A percentile compares a stretch with the other conserved stretches of the same genome.
Conservation (phyloP, 37 sponge, comb jelly and placozoan species). For the Dysidea cf. avara region DNA sequence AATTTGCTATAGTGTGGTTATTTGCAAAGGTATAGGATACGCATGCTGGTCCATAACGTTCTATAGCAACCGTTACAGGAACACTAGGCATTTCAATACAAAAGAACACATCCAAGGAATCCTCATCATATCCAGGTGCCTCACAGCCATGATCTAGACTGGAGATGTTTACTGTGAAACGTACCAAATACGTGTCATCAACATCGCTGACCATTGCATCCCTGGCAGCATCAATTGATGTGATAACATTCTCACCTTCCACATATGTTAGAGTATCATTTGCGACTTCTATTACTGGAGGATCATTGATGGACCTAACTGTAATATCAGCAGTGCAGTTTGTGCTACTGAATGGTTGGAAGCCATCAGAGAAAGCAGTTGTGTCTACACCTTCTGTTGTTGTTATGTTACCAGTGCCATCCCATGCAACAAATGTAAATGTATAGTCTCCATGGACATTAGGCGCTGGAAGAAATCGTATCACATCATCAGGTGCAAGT, state of each 20-base stretch:
- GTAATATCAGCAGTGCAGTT: conserved; percentile 26
- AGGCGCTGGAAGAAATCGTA: conserved; percentile 39
- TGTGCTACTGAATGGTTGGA: conserved; percentile 40
- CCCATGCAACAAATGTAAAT: conserved; percentile 60
- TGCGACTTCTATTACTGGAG: conserved; percentile 49
- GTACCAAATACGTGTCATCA: conserved; percentile 33
- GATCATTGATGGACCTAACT: conserved; percentile 51
- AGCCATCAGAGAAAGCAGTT: conserved; percentile 9
- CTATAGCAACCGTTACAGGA: neutral
- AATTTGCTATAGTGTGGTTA: conserved; percentile 26
- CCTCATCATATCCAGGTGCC: conserved; percentile 19
- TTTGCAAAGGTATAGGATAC: conserved; percentile 35
- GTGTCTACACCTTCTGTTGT: conserved; percentile 39
- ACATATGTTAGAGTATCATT: too few species aligned
- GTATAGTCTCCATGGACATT: conserved; percentile 16
- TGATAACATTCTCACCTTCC: too few species aligned
- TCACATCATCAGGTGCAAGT: conserved; percentile 24
- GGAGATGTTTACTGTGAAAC: conserved; percentile 36
- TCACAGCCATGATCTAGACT: conserved; percentile 42
- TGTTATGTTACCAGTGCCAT: conserved; percentile 28
- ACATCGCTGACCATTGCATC: conserved; percentile 30
- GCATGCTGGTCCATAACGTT: conserved; percentile 47
- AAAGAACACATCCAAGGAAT: conserved; percentile 37
- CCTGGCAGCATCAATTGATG: conserved; percentile 12
- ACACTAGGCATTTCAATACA: conserved; percentile 19